Evolutionary conservation across 2,797 vertebrate genomes (phyloP), one percentile per base, ranked within the genome.

Genomic region (Iguana delicatissima): DNA sequence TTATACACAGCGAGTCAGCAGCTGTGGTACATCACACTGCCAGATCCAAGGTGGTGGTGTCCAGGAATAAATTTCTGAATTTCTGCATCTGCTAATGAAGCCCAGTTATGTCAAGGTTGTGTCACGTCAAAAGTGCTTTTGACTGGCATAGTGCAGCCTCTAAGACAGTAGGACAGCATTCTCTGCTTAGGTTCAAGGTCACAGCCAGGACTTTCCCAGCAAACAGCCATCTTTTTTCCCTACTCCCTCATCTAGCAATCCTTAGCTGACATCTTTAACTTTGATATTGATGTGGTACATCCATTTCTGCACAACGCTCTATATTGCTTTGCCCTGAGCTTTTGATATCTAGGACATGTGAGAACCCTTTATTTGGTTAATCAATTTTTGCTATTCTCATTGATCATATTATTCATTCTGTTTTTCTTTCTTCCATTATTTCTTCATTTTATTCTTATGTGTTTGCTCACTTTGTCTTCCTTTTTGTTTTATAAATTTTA

Each of bases 1-100:
- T 26, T 88, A 87, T 93, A 95, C 86, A 89, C 93, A 89, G 92
- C 74, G 52, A 84, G 57, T 77, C 81, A 89, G 88, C 82, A 91
- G 80, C 46, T 79, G 80, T 77, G 80, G n/a, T 38, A 87, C 80
- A 14, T 82, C 80, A 29, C 20, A 67, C 42, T 79, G 42, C 81
- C 73, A 79, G 38, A 77, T 84, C n/a, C 22, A 79, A 35, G 55
- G 73, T 50, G 77, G 9, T 84, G 62, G 29, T 38, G 9, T 57
- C 59, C 80, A 88, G 73, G 50, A 91, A 91, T 77, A 87, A 42
- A 91, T 57, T 79, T 42, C 80, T 79, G 69, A 72, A 79, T 84
- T 83, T 55, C 57, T 87, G 59, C 59, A 76, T 76, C 38, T 87
- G 62, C 50, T 87, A 90, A 42, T 77, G 89, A 87, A 90, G 72